phyloP scores from a whole-genome alignment of 2,113 vertebrate species.

The Haemorhous mexicanus region DNA sequence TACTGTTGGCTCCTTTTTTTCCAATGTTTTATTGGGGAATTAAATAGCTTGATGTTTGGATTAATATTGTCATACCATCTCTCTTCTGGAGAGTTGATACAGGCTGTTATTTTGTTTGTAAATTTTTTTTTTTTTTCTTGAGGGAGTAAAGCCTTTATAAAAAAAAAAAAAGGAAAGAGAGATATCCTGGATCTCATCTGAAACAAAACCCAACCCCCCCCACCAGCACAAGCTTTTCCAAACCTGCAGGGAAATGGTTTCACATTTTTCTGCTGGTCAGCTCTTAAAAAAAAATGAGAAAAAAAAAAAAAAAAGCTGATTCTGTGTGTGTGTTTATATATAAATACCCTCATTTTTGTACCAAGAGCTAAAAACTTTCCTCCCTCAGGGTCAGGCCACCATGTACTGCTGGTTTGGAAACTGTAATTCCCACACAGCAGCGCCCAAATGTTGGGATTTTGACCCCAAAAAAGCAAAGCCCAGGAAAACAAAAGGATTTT shows the following conservation, averaged over 20 bases:
- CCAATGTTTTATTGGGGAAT: constrained; percentile 83
- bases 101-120: constrained; percentile 66
- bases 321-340: background rate
- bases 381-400: background rate
- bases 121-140: background rate
- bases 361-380: background rate
- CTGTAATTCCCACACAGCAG: background rate
- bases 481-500: background rate
- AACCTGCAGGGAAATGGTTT: constrained; percentile 53
- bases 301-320: background rate
- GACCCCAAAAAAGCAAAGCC: no score
- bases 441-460: background rate
- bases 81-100: constrained; percentile 67
- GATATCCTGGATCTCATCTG: constrained; percentile 29
- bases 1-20: constrained; percentile 74
- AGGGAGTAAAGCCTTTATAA: constrained; percentile 53
- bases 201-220: background rate
- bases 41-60: constrained; percentile 82
- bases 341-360: background rate
- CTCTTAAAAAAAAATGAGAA: background rate
- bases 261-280: background rate
- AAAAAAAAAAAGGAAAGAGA: background rate
- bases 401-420: background rate
- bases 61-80: constrained; percentile 69
- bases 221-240: constrained; percentile 55